phyloP scores from a whole-genome alignment of 2,113 vertebrate genomes.

The Larimichthys crocea region DNA sequence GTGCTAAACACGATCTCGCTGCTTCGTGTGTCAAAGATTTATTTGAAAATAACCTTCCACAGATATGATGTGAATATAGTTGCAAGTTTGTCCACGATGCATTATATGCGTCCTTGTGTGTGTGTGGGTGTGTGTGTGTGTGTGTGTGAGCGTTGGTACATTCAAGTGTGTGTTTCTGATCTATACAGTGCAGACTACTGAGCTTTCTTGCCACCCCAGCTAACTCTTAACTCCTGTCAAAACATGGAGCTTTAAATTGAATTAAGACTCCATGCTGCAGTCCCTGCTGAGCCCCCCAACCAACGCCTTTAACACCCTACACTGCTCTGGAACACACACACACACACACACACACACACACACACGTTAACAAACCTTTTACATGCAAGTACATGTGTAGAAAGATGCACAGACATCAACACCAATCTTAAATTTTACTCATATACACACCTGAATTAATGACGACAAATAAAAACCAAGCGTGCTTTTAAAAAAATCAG shows the following conservation, averaged over 20 bases:
- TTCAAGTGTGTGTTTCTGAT: constrained; percentile 67
- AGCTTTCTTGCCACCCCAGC: constrained; percentile 77
- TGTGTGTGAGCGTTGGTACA: neutral
- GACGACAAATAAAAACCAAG: neutral
- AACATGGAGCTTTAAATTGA: constrained; percentile 89
- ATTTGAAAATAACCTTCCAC: constrained; percentile 24
- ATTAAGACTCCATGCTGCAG: constrained; percentile 91
- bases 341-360: constrained; percentile 34
- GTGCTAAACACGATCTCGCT: constrained; percentile 29
- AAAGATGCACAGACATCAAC: constrained; percentile 10
- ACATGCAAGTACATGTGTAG: neutral
- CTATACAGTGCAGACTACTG: constrained; percentile 78
- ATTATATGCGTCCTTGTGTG: neutral
- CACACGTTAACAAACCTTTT: constrained; percentile 4
- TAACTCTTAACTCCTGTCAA: constrained; percentile 91
- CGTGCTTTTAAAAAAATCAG: constrained; percentile 1
- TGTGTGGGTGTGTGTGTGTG: neutral
- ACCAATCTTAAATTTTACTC: neutral
- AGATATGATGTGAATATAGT: neutral
- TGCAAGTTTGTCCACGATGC: neutral
- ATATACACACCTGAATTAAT: neutral
- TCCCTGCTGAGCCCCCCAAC: constrained; percentile 86
- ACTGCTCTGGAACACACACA: constrained; percentile 54
- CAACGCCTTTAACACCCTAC: constrained; percentile 86
- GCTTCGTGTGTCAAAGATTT: constrained; percentile 23